Conservation (phyloP, 2,113 vertebrate species). For the human (Homo sapiens) region GRCh38 chr3:3288001-3288500, state of each 20-base stretch:
- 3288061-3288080: conserved; percentile 27
- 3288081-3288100: conserved; percentile 32
- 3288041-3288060: neutral
- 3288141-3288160: neutral
- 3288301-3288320: neutral
- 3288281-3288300: neutral
- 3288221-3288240: neutral
- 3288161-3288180: neutral
- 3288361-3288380: too few species aligned
- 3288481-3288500: too few species aligned
- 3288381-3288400: too few species aligned
- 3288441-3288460: too few species aligned
- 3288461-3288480: too few species aligned
- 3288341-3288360: neutral
- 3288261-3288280: neutral
- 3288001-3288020: fast-evolving
- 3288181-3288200: neutral
- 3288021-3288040: conserved; percentile 64
- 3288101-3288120: neutral
- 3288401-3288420: too few species aligned
- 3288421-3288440: too few species aligned
- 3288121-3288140: neutral
- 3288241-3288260: neutral
- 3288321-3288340: neutral
- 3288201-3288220: neutral